Conservation (phyloP, 2,797 vertebrate genomes). For the Chrosomus eos region DNA sequence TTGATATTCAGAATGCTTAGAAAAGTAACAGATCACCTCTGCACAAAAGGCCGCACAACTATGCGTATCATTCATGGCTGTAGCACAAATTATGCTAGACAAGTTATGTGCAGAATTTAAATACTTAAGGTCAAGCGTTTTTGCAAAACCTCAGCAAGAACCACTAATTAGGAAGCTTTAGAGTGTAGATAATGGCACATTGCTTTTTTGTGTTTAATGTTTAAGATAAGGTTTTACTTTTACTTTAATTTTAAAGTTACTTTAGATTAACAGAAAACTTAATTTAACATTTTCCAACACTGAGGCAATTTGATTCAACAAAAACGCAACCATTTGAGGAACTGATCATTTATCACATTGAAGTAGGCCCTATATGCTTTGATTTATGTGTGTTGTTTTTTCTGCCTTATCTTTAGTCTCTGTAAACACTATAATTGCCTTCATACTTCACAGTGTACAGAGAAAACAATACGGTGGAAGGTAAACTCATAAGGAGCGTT, state of each 20-base stretch:
- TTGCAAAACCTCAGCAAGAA: background rate
- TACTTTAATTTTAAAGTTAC: background rate
- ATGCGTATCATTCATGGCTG: background rate
- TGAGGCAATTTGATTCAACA: background rate
- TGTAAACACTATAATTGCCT: slow-evolving; percentile 54
- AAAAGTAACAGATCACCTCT: background rate
- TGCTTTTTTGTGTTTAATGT: slow-evolving; percentile 18
- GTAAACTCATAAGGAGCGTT: slow-evolving; percentile 28
- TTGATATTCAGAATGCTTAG: background rate
- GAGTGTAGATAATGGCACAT: slow-evolving; percentile 18
- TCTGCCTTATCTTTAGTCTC: slow-evolving; percentile 36
- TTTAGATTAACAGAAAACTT: background rate
- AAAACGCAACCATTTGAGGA: slow-evolving; percentile 7
- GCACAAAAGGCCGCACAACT: background rate
- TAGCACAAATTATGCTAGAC: slow-evolving; percentile 3
- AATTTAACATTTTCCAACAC: background rate
- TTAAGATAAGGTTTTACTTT: slow-evolving; percentile 30
- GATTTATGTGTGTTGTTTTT: slow-evolving; percentile 42
- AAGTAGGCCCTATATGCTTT: slow-evolving; percentile 20
- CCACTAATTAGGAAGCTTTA: background rate
- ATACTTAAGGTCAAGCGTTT: background rate
- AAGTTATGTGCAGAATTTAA: background rate
- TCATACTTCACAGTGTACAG: slow-evolving; percentile 35
- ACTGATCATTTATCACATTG: slow-evolving; percentile 31
- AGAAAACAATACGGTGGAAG: slow-evolving; percentile 25